These are phyloP conservation scores for Epinotia ramella DNA, from an alignment of 2,888 invertebrate genomes.

Conservation along the genomic window DNA sequence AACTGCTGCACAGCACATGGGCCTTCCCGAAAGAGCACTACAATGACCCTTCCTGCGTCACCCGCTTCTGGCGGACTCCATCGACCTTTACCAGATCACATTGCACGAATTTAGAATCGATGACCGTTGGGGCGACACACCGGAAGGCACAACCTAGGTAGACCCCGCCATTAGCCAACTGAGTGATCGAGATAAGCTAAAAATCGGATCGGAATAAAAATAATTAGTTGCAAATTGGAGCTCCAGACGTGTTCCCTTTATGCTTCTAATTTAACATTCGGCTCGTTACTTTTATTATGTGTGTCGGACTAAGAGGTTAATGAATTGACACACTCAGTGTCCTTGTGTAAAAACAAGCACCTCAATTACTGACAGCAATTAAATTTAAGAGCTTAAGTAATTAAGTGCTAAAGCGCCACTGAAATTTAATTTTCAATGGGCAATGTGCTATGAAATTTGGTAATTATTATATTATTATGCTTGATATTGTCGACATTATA, in stretches of 20 bases:
- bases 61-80: too few relatives aligned
- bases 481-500: background rate
- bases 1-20: too few relatives aligned
- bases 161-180: too few relatives aligned
- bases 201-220: too few relatives aligned
- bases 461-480: background rate
- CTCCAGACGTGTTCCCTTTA: background rate
- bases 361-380: conserved; percentile 21
- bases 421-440: conserved; percentile 12
- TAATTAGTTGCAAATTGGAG: background rate
- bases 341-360: conserved; percentile 2
- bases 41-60: too few relatives aligned
- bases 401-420: conserved; percentile 9
- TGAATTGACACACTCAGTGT: background rate
- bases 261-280: background rate
- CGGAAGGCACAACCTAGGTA: too few relatives aligned
- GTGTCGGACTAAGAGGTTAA: conserved; percentile 9
- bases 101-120: too few relatives aligned
- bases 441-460: conserved; percentile 1
- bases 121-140: too few relatives aligned
- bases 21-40: too few relatives aligned
- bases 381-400: conserved; percentile 28
- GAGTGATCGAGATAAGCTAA: too few relatives aligned
- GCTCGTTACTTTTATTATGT: background rate
- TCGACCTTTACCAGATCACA: too few relatives aligned